Percentiles rank a stretch among this genome's conserved stretches.
Evolutionary conservation across 2,797 vertebrate species (phyloP).

Genomic region (Pipistrellus pipistrellus): DNA sequence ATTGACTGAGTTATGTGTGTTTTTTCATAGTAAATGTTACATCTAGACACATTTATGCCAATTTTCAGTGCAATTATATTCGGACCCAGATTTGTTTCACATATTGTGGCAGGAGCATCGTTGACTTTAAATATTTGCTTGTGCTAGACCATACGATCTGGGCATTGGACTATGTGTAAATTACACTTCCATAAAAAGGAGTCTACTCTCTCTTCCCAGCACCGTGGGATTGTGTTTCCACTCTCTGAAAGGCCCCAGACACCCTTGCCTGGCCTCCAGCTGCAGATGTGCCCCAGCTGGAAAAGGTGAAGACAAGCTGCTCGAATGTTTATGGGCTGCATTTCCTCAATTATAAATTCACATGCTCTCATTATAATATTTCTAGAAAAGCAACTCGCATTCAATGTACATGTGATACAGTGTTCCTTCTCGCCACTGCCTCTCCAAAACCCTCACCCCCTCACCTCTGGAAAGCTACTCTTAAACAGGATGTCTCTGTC

Average conservation of each 20-base stretch:
- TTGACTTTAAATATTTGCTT: constrained; percentile 54
- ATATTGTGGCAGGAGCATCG: constrained; percentile 16
- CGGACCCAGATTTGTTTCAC: constrained; percentile 49
- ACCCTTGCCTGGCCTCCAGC: constrained; percentile 38
- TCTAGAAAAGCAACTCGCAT: constrained; percentile 20
- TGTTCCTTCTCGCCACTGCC: neutral
- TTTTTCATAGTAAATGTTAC: constrained; percentile 6
- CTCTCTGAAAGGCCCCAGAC: neutral
- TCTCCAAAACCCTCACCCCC: neutral
- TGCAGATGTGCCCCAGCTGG: constrained; percentile 55
- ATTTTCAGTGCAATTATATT: constrained; percentile 65
- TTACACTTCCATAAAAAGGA: neutral
- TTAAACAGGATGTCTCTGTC: neutral
- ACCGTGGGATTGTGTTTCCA: neutral
- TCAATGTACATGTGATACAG: neutral
- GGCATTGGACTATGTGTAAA: constrained; percentile 63
- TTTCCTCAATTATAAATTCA: constrained; percentile 57
- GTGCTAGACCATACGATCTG: constrained; percentile 6
- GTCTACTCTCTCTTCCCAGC: neutral
- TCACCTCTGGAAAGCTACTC: constrained; percentile 18
- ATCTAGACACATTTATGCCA: constrained; percentile 47
- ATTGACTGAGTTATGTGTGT: neutral
- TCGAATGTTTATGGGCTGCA: constrained; percentile 40
- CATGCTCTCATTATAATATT: constrained; percentile 61
- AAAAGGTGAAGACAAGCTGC: constrained; percentile 59